phyloP scores from a whole-genome alignment of 2,888 invertebrate genomes.

The Drosophila kambysellisi region DNA sequence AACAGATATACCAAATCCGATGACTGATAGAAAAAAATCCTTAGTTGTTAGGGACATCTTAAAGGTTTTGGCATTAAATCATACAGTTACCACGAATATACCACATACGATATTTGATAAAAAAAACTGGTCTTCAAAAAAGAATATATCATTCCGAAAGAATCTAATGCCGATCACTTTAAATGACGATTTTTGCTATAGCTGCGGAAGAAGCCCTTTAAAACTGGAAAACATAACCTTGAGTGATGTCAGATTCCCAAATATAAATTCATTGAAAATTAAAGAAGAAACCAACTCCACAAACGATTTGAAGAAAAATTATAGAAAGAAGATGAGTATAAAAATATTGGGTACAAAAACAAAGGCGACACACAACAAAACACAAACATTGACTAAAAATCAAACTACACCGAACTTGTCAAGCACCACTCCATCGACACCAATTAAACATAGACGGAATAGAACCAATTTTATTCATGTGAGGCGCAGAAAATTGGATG shows the following conservation, averaged over 20 bases:
- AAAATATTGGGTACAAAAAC: constrained; percentile 5
- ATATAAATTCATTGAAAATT: background rate
- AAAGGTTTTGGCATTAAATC: background rate
- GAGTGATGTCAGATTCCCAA: background rate
- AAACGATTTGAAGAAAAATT: background rate
- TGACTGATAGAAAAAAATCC: background rate
- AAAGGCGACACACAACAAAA: constrained; percentile 1
- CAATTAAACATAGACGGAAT: constrained; percentile 11
- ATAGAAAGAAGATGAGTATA: background rate
- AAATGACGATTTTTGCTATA: constrained; percentile 10
- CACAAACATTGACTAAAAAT: constrained; percentile 1
- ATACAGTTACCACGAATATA: background rate
- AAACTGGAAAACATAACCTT: background rate
- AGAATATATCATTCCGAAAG: constrained; percentile 1
- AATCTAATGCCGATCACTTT: constrained; percentile 4
- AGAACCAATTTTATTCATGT: constrained; percentile 10
- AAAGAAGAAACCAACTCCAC: background rate
- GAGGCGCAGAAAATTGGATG: constrained; percentile 17
- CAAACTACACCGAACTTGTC: background rate
- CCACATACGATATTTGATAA: constrained; percentile 6
- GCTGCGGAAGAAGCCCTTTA: background rate
- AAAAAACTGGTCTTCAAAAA: background rate
- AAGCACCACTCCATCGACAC: background rate
- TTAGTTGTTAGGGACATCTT: background rate
- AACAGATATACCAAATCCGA: background rate